Percentiles rank a stretch among this genome's conserved stretches.
These are phyloP conservation scores for Ammodytes dubius DNA, from an alignment of 2,113 vertebrate species.

Conservation along the genomic window DNA sequence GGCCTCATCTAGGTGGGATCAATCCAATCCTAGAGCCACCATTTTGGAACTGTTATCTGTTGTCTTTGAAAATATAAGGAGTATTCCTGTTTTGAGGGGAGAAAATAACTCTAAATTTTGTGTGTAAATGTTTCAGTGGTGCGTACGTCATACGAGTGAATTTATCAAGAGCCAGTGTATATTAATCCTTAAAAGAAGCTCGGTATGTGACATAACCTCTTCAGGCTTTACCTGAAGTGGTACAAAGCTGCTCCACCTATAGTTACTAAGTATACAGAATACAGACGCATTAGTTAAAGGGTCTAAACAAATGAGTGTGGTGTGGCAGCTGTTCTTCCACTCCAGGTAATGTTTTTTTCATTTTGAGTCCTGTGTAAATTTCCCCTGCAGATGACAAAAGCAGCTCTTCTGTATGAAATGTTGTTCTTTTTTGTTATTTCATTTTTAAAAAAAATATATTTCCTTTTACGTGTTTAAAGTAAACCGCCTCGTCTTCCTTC, in stretches of 20 bases:
- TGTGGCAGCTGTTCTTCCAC: conserved; percentile 52
- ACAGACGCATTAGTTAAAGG: conserved; percentile 3
- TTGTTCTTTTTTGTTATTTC: conserved; percentile 85
- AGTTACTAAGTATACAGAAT: not conserved
- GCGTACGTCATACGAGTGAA: conserved; percentile 81
- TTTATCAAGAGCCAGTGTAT: conserved; percentile 81
- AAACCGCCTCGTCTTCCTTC: conserved; percentile 71
- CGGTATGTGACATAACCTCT: conserved; percentile 76
- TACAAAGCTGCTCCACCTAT: not conserved
- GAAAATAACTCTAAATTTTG: conserved; percentile 69
- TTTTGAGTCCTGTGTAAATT: conserved; percentile 89
- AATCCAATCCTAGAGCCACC: conserved; percentile 67
- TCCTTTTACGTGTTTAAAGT: conserved; percentile 98
- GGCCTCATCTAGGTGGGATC: conserved; percentile 39
- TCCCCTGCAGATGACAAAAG: conserved; percentile 94
- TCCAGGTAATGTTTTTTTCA: conserved; percentile 68
- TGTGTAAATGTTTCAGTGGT: conserved; percentile 84
- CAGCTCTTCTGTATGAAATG: conserved; percentile 92
- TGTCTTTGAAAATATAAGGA: conserved; percentile 68
- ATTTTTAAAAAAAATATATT: conserved; percentile 97
- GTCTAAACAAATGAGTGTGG: conserved; percentile 3
- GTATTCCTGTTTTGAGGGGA: conserved; percentile 73
- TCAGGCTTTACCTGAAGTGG: conserved; percentile 69
- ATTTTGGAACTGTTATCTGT: conserved; percentile 92
- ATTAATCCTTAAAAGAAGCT: conserved; percentile 82